Percentiles rank a stretch among this genome's conserved stretches.
These are phyloP conservation scores for Hydrozoanthus tunicans DNA, from an alignment of 64 coral and sea anemone species.

Conservation along the genomic window DNA sequence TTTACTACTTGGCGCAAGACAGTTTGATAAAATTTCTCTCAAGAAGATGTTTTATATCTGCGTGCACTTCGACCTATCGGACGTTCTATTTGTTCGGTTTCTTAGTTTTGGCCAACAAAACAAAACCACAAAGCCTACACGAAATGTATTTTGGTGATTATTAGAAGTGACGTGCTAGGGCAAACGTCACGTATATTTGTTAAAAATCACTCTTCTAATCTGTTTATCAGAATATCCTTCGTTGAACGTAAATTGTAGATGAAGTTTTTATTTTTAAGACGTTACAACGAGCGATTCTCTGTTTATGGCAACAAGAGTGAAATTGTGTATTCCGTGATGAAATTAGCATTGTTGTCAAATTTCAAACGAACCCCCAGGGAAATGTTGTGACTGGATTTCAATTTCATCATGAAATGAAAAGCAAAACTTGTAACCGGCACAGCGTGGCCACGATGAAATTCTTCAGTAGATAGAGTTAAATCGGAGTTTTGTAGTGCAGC, in stretches of 20 bases:
- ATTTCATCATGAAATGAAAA: slow-evolving; percentile 42
- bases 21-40: slow-evolving; percentile 19
- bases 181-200: slow-evolving; percentile 30
- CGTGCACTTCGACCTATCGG: slow-evolving; percentile 10
- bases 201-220: background rate
- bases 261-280: background rate
- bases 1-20: background rate
- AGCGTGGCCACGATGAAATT: slow-evolving; percentile 13
- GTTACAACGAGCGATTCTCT: background rate
- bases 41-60: slow-evolving; percentile 9
- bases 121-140: slow-evolving; percentile 58
- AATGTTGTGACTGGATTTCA: slow-evolving; percentile 44
- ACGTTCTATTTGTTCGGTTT: slow-evolving; percentile 25
- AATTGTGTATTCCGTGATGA: slow-evolving; percentile 41
- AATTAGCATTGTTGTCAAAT: slow-evolving; percentile 52
- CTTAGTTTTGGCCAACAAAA: slow-evolving; percentile 52
- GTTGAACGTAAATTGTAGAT: background rate
- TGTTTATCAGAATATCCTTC: background rate
- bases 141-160: slow-evolving; percentile 55
- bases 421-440: slow-evolving; percentile 10
- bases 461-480: slow-evolving; percentile 17
- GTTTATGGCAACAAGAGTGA: background rate
- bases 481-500: background rate
- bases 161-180: slow-evolving; percentile 1
- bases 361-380: slow-evolving; percentile 31